Evolutionary conservation across 2,888 invertebrate species (phyloP).

Genomic region (Ophion slaviceki): DNA sequence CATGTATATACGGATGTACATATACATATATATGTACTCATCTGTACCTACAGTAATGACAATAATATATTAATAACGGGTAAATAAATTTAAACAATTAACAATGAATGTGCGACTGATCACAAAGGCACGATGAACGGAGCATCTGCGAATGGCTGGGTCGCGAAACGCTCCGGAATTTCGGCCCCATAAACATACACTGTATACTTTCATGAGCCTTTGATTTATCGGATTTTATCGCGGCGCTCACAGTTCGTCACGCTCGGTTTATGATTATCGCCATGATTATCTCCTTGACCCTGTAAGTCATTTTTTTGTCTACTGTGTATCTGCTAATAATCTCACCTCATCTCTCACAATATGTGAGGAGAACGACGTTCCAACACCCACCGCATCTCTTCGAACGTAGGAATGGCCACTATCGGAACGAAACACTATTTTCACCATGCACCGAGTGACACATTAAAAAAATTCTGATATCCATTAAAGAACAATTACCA

Average conservation of each 20-base stretch:
- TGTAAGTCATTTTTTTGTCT: background rate
- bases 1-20: background rate
- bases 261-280: background rate
- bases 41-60: constrained; percentile 18
- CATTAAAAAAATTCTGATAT: background rate
- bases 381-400: background rate
- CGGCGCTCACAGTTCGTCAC: constrained; percentile 8
- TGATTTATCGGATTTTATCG: constrained; percentile 39
- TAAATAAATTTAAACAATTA: constrained; percentile 53
- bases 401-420: background rate
- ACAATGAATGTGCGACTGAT: constrained; percentile 62
- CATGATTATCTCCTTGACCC: background rate
- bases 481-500: background rate
- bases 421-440: background rate
- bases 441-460: background rate
- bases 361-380: background rate
- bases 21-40: constrained; percentile 2
- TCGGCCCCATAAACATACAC: constrained; percentile 51
- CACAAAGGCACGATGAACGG: constrained; percentile 67
- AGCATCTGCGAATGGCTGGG: constrained; percentile 68
- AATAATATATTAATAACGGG: constrained; percentile 51
- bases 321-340: background rate
- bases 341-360: background rate
- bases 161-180: constrained; percentile 61
- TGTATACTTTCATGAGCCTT: constrained; percentile 42